These are phyloP conservation scores for Agrypnia vestita DNA, from an alignment of 1,140 invertebrate species.

Conservation along the genomic window DNA sequence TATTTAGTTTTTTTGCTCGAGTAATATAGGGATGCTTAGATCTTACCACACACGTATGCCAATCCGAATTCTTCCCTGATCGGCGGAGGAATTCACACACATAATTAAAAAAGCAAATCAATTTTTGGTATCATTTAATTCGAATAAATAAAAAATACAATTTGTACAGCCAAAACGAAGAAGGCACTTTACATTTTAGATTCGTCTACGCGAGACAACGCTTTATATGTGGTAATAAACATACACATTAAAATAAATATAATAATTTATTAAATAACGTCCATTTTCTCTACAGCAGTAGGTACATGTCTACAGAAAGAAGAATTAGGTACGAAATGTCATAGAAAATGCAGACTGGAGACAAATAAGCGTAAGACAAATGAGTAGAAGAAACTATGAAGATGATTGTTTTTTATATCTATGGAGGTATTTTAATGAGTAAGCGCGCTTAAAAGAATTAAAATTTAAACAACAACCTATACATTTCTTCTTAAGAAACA, in stretches of 20 bases:
- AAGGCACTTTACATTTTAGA: too few relatives aligned
- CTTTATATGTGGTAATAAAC: too few relatives aligned
- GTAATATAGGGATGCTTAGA: too few relatives aligned
- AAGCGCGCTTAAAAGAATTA: slow-evolving; percentile 27
- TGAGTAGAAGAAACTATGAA: not conserved
- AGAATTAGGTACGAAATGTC: not conserved
- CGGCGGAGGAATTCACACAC: too few relatives aligned
- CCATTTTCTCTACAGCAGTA: slow-evolving; percentile 11
- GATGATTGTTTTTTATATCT: not conserved
- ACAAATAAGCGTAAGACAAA: too few relatives aligned
- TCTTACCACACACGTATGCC: too few relatives aligned
- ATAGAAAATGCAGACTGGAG: not conserved
- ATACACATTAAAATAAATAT: slow-evolving; percentile 28
- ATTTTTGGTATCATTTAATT: too few relatives aligned
- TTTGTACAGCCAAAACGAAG: too few relatives aligned
- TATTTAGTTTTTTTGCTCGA: not conserved
- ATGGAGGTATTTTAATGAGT: slow-evolving; percentile 25
- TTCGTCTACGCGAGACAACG: too few relatives aligned
- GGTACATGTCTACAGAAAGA: slow-evolving; percentile 10
- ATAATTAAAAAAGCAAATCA: too few relatives aligned
- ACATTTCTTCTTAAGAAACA: slow-evolving; percentile 3
- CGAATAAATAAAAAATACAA: too few relatives aligned
- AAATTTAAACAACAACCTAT: not conserved
- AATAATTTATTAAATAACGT: slow-evolving; percentile 41
- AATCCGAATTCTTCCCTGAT: too few relatives aligned